Conservation (phyloP, 2,797 vertebrate species). For the Rhynchotus rufescens region DNA sequence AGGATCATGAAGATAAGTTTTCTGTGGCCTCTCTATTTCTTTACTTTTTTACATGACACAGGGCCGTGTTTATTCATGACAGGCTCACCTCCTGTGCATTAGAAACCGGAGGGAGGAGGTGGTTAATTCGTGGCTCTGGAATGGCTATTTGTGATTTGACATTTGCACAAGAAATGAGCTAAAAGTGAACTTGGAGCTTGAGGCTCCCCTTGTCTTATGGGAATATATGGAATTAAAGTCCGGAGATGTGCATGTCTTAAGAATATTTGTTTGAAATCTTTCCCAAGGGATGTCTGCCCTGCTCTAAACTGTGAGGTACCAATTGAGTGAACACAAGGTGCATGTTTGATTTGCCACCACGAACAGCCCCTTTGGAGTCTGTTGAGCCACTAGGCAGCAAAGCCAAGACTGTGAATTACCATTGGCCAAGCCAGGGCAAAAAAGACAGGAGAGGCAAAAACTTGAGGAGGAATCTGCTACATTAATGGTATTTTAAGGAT, state of each 20-base stretch:
- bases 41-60: neutral
- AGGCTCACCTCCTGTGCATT: neutral
- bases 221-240: neutral
- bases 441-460: neutral
- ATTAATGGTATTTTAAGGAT: neutral
- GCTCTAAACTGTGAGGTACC: neutral
- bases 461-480: neutral
- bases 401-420: neutral
- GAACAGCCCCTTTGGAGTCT: fast-evolving
- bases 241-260: neutral
- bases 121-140: fast-evolving
- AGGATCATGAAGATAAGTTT: neutral
- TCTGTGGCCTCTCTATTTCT: neutral
- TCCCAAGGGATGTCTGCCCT: neutral
- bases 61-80: neutral
- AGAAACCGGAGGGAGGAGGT: neutral
- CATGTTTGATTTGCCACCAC: neutral
- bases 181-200: neutral
- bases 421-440: neutral
- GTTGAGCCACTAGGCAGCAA: neutral
- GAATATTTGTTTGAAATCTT: neutral
- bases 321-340: neutral
- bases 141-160: neutral
- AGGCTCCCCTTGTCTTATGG: neutral
- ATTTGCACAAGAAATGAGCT: neutral